A percentile compares a stretch with the other conserved stretches of the same genome.
These are phyloP conservation scores for Cerastis rubricosa DNA, from an alignment of 2,888 invertebrate species.

Conservation along the genomic window DNA sequence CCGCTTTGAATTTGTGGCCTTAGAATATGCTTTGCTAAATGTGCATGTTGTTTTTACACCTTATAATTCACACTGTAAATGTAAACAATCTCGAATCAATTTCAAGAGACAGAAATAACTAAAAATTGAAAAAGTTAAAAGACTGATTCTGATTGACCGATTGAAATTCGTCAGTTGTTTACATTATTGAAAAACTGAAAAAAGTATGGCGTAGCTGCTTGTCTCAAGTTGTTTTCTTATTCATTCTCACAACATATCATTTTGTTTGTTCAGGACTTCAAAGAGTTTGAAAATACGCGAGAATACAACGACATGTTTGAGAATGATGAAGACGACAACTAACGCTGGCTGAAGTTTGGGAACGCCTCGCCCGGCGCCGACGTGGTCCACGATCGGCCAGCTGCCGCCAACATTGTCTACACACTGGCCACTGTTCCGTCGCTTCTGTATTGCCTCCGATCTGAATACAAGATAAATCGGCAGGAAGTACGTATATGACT, in stretches of 20 bases:
- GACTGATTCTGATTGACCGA: too few species aligned
- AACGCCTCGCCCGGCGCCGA: slow-evolving; percentile 32
- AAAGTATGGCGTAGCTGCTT: neutral
- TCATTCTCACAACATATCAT: slow-evolving; percentile 81
- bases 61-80: slow-evolving; percentile 18
- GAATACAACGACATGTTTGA: slow-evolving; percentile 90
- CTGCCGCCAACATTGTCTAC: slow-evolving; percentile 51
- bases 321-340: slow-evolving; percentile 89
- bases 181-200: slow-evolving; percentile 35
- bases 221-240: slow-evolving; percentile 80
- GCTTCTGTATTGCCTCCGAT: slow-evolving; percentile 1
- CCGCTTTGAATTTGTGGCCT: slow-evolving; percentile 9
- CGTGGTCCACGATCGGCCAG: slow-evolving; percentile 28
- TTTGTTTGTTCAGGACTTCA: slow-evolving; percentile 86
- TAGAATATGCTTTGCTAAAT: slow-evolving; percentile 26
- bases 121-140: neutral
- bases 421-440: slow-evolving; percentile 12
- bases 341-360: slow-evolving; percentile 67
- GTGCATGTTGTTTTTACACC: slow-evolving; percentile 24
- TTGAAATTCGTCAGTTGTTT: slow-evolving; percentile 22
- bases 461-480: slow-evolving; percentile 7
- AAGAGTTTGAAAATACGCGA: slow-evolving; percentile 86
- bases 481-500: neutral
- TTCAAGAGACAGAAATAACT: slow-evolving; percentile 5
- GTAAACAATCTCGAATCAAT: slow-evolving; percentile 33